A percentile compares a stretch with the other conserved stretches of the same genome.
These are phyloP conservation scores for Operophtera brumata DNA, from an alignment of 2,888 invertebrate genomes.

Conservation along the genomic window DNA sequence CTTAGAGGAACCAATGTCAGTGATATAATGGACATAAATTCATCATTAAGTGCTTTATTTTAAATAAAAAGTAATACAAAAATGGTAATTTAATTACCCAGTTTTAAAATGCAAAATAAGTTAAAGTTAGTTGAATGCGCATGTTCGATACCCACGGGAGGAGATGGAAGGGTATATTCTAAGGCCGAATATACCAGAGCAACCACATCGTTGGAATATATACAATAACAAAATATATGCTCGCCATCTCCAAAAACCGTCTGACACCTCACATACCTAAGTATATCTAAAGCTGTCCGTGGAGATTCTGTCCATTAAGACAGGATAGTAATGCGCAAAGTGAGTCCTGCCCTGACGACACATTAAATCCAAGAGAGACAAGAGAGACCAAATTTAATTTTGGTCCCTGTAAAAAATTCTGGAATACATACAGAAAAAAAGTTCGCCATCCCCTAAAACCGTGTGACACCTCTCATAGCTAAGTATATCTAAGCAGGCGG, in stretches of 20 bases:
- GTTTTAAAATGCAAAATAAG: no score
- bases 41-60: no score
- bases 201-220: no score
- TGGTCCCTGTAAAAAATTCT: neutral
- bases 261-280: conserved; percentile 7
- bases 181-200: no score
- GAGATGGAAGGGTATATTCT: no score
- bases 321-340: conserved; percentile 18
- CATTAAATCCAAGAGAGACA: conserved; percentile 31
- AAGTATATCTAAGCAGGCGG: conserved; percentile 17
- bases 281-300: conserved; percentile 21
- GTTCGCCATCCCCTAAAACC: neutral
- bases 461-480: conserved; percentile 8
- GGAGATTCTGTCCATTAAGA: conserved; percentile 22
- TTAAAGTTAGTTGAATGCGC: no score
- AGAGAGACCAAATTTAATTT: no score
- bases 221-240: neutral
- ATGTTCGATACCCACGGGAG: no score
- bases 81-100: neutral
- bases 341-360: conserved; percentile 22
- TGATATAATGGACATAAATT: no score
- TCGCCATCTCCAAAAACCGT: neutral
- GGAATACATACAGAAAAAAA: neutral
- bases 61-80: no score
- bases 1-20: no score